Base-by-base conservation (phyloP, 2,888 invertebrate genomes). In the Trissolcus japonicus region DNA sequence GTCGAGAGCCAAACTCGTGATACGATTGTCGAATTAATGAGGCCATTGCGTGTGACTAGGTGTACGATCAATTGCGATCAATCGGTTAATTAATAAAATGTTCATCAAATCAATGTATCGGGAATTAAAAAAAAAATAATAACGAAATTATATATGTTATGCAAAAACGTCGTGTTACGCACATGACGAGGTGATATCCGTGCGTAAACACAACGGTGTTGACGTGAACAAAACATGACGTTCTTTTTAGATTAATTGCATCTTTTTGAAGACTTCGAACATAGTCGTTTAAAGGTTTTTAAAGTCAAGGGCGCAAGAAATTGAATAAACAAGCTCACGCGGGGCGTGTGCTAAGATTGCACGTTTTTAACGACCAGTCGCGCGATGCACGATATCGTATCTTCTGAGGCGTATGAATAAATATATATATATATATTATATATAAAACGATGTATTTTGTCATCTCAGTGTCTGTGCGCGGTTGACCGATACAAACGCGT, bases 271-370 rank as follows among this genome's bases (percentile, higher is more conserved):
- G 57, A 41, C 57, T 54, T 67, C 51, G 61, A 56, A 50, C 35
- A 66, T 67, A 74, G 73, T 66, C n/a, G 61, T 56, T 67, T 74
- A 60, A 51, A 55, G 72, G 60, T 59, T 73, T 67, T 78, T 56
- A 65, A 65, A 73, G 73, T 78, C 73, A 69, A 74, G 69, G 73
- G 59, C 55, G 63, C 19, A 63, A 63, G 11, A 11, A 62, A 68
- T 59, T 75, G 68, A 61, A 56, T 25, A 46, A 14, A 46, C 1
- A 46, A 14, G 14, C 9, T 73, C 77, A 62, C 78, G 78, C 74
- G 54, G 73, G 78, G 78, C 78, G 78, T 69, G 73, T 53, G 61
- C 65, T 78, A 59, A 53, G 54, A 56, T 68, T 68, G 66, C 61
- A 67, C 67, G 57, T 72, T 72, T 77, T 73, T 77, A 77, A 59